These are phyloP conservation scores for Plagiodera versicolora DNA, from an alignment of 2,888 invertebrate species.

Conservation along the genomic window DNA sequence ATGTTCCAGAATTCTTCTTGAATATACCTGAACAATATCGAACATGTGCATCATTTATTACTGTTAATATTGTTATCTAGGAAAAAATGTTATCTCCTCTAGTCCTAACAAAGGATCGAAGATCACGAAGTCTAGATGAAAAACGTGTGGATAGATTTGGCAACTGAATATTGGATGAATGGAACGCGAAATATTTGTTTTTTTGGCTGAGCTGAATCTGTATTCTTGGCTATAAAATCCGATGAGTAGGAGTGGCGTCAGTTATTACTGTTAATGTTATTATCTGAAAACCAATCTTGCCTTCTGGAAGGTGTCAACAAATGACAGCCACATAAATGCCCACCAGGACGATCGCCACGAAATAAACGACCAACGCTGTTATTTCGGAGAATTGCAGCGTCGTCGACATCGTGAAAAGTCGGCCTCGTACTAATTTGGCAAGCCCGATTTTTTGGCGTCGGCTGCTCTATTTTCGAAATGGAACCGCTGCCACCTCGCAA, in stretches of 20 bases:
- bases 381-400: constrained; percentile 28
- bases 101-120: too few relatives aligned
- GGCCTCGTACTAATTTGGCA: constrained; percentile 39
- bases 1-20: too few relatives aligned
- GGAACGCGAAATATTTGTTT: too few relatives aligned
- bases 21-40: too few relatives aligned
- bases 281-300: constrained; percentile 26
- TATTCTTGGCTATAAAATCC: too few relatives aligned
- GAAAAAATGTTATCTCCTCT: too few relatives aligned
- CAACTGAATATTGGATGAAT: too few relatives aligned
- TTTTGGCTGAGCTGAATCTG: too few relatives aligned
- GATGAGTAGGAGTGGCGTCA: neutral
- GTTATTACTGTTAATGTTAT: constrained; percentile 14
- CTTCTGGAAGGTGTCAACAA: constrained; percentile 32
- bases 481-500: neutral
- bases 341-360: constrained; percentile 43
- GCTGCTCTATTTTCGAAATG: constrained; percentile 32
- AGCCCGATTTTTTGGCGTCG: constrained; percentile 28
- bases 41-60: too few relatives aligned
- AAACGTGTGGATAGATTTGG: too few relatives aligned
- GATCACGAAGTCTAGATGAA: too few relatives aligned
- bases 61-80: too few relatives aligned
- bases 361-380: constrained; percentile 41
- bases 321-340: constrained; percentile 44
- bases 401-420: constrained; percentile 32